Evolutionary conservation across 2,888 invertebrate genomes (phyloP), one percentile per base, ranked within the genome.

Genomic region (Napeogenes inachia): DNA sequence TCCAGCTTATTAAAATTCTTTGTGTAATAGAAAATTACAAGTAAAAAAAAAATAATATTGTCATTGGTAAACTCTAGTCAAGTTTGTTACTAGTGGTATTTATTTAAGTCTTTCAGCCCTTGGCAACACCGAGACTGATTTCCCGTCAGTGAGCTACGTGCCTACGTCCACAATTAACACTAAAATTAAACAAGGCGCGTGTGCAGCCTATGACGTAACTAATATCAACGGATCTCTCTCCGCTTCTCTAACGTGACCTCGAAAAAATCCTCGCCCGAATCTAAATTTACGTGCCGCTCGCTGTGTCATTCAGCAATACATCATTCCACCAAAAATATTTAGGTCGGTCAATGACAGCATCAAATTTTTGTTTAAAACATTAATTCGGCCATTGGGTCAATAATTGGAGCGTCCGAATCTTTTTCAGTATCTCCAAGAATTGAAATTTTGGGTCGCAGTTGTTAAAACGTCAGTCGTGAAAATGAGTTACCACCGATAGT

Each of bases 281-380:
- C 80, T 78, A 85, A 84, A 85, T 83, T 84, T 84, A 81, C 76
- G 66, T 77, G 75, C 71, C 75, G 76, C 75, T 79, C 77, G 76
- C 75, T 78, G 76, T 79, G 78, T 82, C 80, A 82, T 80, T 82
- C 76, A 78, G 74, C 74, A 73, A 78, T 78, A 80, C 80, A 84
- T 82, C 82, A 84, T 80, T 77, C 77, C 71, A 71, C 73, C 70
- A 74, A 74, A 78, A 81, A 79, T 79, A 87, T 84, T 78, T 82
- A 75, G 87, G 87, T 78, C 84, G 84, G 87, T 86, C 85, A 85
- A 81, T 84, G 85, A 84, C 85, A 85, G 80, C 75, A 70, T 69
- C 69, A 70, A 38, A 70, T 75, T 74, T 73, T 74, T 66, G 65
- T 69, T 76, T 77, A 79, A 77, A 57, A 72, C 69, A 71, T 65